These are phyloP conservation scores for Eutolmus rufibarbis DNA, from an alignment of 2,888 invertebrate species.

Conservation along the genomic window DNA sequence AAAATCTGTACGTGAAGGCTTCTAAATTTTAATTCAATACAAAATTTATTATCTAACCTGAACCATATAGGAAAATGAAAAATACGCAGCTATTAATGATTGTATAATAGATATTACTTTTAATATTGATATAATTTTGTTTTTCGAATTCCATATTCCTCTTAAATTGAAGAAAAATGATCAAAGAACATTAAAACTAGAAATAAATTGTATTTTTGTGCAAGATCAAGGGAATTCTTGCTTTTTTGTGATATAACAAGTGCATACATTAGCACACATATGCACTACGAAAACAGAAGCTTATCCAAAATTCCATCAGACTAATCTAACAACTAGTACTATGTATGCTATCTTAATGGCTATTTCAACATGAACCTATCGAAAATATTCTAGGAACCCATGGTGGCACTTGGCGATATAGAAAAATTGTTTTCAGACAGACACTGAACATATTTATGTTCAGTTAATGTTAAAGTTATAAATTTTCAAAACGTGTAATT, in stretches of 20 bases:
- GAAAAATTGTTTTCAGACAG: not conserved
- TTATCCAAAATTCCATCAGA: not conserved
- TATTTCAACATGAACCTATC: not conserved
- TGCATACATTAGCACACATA: not conserved
- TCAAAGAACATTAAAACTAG: no score
- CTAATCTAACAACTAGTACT: not conserved
- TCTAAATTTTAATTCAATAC: no score
- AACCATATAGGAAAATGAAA: no score
- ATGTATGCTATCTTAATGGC: not conserved
- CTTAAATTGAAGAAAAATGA: no score
- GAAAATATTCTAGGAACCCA: not conserved
- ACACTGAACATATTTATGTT: not conserved
- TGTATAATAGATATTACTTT: no score
- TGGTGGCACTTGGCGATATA: not conserved
- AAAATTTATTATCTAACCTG: no score
- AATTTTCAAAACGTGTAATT: not conserved
- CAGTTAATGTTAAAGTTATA: not conserved
- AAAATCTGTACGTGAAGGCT: no score
- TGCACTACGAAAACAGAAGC: no score
- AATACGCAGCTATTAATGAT: no score
- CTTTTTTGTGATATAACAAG: not conserved
- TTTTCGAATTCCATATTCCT: no score
- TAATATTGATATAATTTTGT: no score
- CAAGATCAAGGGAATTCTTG: not conserved
- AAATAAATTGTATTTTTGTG: not conserved